Evolutionary conservation across 2,797 vertebrate species (phyloP).

Genomic region (Hyperoplus immaculatus): DNA sequence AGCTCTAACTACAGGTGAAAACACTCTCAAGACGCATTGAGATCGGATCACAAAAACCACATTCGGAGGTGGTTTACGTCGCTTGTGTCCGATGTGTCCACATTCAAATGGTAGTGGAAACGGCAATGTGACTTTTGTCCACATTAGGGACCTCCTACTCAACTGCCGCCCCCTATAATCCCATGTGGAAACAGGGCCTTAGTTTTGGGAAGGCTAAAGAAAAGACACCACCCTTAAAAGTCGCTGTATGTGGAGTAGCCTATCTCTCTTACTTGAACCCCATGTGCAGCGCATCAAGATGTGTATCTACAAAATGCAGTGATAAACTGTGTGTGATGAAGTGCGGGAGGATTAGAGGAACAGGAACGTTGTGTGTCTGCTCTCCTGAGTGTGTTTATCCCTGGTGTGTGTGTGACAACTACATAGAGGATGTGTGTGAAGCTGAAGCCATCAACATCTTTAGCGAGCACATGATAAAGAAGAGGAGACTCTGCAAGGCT

Average conservation of each 20-base stretch:
- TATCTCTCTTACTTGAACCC: not conserved
- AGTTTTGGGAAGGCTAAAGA: not conserved
- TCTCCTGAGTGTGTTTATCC: not conserved
- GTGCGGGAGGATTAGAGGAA: not conserved
- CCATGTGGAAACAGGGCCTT: not conserved
- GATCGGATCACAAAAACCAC: no score
- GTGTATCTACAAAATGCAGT: not conserved
- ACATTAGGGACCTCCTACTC: no score
- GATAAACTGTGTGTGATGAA: not conserved
- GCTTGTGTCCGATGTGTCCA: no score
- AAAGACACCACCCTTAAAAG: not conserved
- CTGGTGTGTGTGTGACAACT: not conserved
- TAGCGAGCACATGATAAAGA: not conserved
- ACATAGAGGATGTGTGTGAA: not conserved
- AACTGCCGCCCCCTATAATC: no score
- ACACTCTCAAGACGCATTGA: no score
- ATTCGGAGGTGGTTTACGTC: no score
- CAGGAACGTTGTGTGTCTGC: not conserved
- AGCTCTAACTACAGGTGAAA: no score
- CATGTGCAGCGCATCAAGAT: not conserved
- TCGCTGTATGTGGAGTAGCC: not conserved
- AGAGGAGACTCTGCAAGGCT: not conserved
- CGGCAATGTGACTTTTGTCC: no score
- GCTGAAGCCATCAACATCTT: no score
- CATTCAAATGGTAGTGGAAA: no score